Percentiles rank a stretch among this genome's conserved stretches.
Evolutionary conservation across 2,113 vertebrate species (phyloP).

Genomic region (Maylandia zebra): DNA sequence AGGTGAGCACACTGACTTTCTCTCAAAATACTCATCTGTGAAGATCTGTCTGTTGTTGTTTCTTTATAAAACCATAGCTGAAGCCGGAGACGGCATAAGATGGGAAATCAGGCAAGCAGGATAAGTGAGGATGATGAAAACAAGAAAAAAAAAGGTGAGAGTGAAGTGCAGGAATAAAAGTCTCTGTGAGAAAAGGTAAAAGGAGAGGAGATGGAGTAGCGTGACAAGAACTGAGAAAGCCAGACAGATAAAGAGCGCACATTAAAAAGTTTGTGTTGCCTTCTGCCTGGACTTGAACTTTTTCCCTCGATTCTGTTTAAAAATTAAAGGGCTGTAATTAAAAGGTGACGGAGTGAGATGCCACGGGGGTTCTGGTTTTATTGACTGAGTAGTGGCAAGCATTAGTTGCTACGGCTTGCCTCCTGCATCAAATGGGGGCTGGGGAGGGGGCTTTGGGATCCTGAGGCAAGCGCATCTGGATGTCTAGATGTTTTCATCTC

Average conservation of each 20-base stretch:
- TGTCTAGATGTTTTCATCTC: slow-evolving; percentile 41
- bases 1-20: slow-evolving; percentile 18
- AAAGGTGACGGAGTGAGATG: slow-evolving; percentile 56
- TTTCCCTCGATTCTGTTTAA: slow-evolving; percentile 63
- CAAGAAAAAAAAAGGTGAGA: slow-evolving; percentile 3
- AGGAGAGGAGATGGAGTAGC: background rate
- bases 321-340: slow-evolving; percentile 72
- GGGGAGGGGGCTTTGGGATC: background rate
- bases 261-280: slow-evolving; percentile 33
- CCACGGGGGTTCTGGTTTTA: slow-evolving; percentile 47
- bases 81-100: background rate
- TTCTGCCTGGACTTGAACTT: slow-evolving; percentile 24
- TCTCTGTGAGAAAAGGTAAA: background rate
- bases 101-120: background rate
- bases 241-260: background rate
- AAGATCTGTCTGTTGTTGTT: slow-evolving; percentile 30
- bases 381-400: slow-evolving; percentile 59
- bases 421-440: background rate
- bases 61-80: slow-evolving; percentile 30
- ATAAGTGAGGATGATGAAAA: slow-evolving; percentile 7
- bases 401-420: background rate
- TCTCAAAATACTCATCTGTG: slow-evolving; percentile 27
- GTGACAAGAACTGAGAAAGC: background rate
- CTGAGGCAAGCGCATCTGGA: background rate
- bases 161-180: background rate